Base-by-base conservation (phyloP, 2,113 vertebrate genomes). In the Nasalis larvatus region DNA sequence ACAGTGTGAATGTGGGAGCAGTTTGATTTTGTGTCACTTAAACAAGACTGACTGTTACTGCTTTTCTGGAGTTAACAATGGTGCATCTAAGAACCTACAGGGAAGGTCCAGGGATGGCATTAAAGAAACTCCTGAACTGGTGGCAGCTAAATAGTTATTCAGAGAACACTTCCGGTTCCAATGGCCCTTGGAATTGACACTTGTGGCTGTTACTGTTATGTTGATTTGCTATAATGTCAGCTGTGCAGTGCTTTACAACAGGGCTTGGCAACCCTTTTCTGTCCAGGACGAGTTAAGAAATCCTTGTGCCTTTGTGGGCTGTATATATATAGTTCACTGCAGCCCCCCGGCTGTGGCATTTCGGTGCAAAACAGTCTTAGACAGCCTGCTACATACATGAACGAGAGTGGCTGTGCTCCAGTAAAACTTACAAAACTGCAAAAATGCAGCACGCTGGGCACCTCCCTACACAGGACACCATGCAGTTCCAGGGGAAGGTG, bases 401-500 rank as follows among this genome's bases (percentile, higher is more conserved):
- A 49, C 8, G 11, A 63, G 45, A 30, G 21, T 56, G 25, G 37
- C 4, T 54, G 14, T n/a, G 2, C 35, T 66, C 56, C 25, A 42
- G 1, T n/a, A 40, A 82, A 66, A 56, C 74, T 30, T 32, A 32
- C 2, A 63, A 6, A 60, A 60, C 11, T 42, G 42, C 25, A 49
- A 49, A 49, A 49, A 49, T 49, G 83, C 81, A 35, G 81, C 14
- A 37, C 66, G 77, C 94, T 13, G 20, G 8, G 71, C 76, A 49
- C 47, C 13, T 45, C 54, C 87, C 74, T 63, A 63, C 97, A 78
- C 83, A 49, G 68, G 42, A 93, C 71, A 84, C 49, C 84, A 66
- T 93, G 95, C 96, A 97, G 81, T 96, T 89, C 95, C 42, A 81
- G 96, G 98, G 98, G 97, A 95, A 73, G 97, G 88, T 95, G 97